Percentiles rank a stretch among this genome's conserved stretches.
Conservation (phyloP, 1,140 invertebrate genomes). For the Tachypleus tridentatus region DNA sequence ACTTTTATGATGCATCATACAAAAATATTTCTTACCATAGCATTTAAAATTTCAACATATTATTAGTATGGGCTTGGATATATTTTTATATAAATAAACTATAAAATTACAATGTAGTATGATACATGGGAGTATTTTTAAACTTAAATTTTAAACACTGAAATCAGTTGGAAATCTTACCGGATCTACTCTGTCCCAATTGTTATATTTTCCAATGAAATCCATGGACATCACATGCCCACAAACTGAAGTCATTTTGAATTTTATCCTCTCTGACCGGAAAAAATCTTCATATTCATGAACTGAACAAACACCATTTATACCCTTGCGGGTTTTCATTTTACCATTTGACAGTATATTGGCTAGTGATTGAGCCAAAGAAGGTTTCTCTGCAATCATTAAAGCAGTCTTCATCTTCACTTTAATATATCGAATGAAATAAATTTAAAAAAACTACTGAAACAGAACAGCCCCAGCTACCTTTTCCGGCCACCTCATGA, state of each 20-base stretch:
- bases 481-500: too few species aligned
- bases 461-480: too few species aligned
- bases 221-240: slow-evolving; percentile 96
- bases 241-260: slow-evolving; percentile 97
- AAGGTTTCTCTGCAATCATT: slow-evolving; percentile 99
- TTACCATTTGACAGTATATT: slow-evolving; percentile 85
- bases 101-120: too few species aligned
- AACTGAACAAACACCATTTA: slow-evolving; percentile 79
- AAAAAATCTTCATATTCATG: slow-evolving; percentile 87
- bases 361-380: slow-evolving; percentile 85
- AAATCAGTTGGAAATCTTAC: slow-evolving; percentile 38
- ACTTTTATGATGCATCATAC: too few species aligned
- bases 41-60: too few species aligned
- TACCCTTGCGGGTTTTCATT: slow-evolving; percentile 74
- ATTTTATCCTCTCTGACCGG: slow-evolving; percentile 51
- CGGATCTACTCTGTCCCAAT: slow-evolving; percentile 96
- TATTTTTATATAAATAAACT: too few species aligned
- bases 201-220: slow-evolving; percentile 92
- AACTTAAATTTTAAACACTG: not conserved
- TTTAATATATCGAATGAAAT: too few species aligned
- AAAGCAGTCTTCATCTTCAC: slow-evolving; percentile 70
- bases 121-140: too few species aligned
- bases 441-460: too few species aligned
- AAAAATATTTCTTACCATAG: too few species aligned
- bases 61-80: too few species aligned